These are phyloP conservation scores for Fukomys damarensis DNA, from an alignment of 2,113 vertebrate species.

Conservation along the genomic window DNA sequence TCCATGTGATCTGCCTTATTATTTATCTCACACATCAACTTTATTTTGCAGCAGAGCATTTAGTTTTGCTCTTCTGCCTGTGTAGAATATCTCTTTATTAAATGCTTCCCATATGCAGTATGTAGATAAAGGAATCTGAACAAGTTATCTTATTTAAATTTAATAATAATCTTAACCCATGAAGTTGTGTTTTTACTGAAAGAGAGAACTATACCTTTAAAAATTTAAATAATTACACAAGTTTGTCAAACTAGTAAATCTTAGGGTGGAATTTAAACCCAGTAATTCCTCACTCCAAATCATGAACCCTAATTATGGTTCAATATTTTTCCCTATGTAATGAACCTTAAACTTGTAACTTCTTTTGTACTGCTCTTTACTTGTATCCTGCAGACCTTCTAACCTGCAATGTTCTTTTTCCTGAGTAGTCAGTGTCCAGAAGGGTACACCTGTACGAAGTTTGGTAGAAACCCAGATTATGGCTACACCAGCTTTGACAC, in stretches of 20 bases:
- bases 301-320: not conserved
- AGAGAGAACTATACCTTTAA: not conserved
- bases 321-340: not conserved
- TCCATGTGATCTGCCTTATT: not conserved
- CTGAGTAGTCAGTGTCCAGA: constrained; percentile 93
- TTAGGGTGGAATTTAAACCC: not conserved
- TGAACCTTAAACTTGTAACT: not conserved
- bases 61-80: not conserved
- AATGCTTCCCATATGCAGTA: not conserved
- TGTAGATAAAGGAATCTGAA: not conserved
- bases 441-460: constrained; percentile 86
- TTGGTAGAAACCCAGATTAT: constrained; percentile 93
- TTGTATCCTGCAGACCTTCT: not conserved
- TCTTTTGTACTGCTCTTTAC: not conserved
- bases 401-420: not conserved
- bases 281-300: not conserved
- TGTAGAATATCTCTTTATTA: not conserved
- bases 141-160: not conserved
- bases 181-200: not conserved
- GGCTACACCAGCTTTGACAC: constrained; percentile 97
- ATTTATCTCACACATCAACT: not conserved
- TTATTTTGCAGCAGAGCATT: not conserved
- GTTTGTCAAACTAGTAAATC: not conserved
- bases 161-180: not conserved
- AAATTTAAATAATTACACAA: constrained; percentile 19